Evolutionary conservation across 2,888 invertebrate species (phyloP).

Genomic region (Sclerodermus sp.): DNA sequence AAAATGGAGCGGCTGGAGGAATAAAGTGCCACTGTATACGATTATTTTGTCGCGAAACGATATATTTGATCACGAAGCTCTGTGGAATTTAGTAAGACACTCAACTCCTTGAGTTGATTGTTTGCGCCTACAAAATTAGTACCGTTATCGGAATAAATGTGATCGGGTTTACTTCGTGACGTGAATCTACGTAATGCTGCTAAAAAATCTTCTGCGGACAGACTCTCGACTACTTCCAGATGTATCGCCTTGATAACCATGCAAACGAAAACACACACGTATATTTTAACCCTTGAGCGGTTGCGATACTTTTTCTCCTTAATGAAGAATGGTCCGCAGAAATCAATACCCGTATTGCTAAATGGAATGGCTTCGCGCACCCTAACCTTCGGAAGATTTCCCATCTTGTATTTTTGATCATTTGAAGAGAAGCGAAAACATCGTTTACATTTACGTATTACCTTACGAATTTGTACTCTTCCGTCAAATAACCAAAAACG

Average conservation of each 20-base stretch:
- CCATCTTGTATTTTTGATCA: not conserved
- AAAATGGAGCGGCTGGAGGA: slow-evolving; percentile 26
- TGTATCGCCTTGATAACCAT: slow-evolving; percentile 7
- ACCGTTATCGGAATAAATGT: not conserved
- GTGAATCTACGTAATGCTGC: slow-evolving; percentile 1
- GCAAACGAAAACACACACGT: slow-evolving; percentile 32
- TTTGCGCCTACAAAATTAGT: slow-evolving; percentile 8
- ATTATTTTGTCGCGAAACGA: not conserved
- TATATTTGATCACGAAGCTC: not conserved
- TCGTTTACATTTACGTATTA: not conserved
- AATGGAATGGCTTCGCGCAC: slow-evolving; percentile 25
- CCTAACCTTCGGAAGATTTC: not conserved
- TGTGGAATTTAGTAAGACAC: not conserved
- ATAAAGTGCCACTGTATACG: slow-evolving; percentile 29
- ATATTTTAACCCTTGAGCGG: slow-evolving; percentile 8
- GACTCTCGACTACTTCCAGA: not conserved
- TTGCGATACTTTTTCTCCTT: slow-evolving; percentile 18
- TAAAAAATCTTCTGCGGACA: slow-evolving; percentile 1
- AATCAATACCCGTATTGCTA: slow-evolving; percentile 29
- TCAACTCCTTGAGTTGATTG: not conserved
- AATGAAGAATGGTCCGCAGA: slow-evolving; percentile 30
- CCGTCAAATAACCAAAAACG: slow-evolving; percentile 2
- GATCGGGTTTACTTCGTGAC: not conserved
- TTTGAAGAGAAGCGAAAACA: not conserved
- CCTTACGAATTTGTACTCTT: not conserved